A percentile compares a stretch with the other conserved stretches of the same genome.
Conservation (phyloP, 2,113 vertebrate species). For the Colius striatus region DNA sequence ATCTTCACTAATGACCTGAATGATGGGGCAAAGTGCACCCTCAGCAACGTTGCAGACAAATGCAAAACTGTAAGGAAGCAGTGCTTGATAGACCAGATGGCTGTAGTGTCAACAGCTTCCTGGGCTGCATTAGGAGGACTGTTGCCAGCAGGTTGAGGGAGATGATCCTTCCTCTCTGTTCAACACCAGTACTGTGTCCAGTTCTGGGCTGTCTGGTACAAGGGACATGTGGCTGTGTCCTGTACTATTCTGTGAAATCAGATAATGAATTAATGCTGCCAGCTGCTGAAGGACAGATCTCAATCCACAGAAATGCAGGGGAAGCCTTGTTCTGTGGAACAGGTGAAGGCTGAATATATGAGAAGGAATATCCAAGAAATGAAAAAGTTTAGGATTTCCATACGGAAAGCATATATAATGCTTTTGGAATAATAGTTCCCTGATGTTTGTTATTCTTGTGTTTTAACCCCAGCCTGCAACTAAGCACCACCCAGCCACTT, state of each 20-base stretch:
- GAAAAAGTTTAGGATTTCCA: neutral
- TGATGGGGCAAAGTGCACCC: too few relatives aligned
- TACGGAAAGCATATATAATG: neutral
- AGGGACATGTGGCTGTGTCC: neutral
- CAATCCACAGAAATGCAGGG: neutral
- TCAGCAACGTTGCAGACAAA: too few relatives aligned
- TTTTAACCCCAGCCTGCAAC: too few relatives aligned
- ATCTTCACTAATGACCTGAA: too few relatives aligned
- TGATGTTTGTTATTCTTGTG: neutral
- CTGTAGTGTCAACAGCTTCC: too few relatives aligned
- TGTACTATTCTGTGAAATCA: neutral
- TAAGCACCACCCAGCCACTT: too few relatives aligned
- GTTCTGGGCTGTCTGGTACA: neutral
- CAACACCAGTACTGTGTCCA: neutral
- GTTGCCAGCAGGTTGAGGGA: too few relatives aligned
- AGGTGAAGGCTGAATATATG: neutral
- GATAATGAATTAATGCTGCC: neutral
- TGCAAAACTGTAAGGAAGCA: too few relatives aligned
- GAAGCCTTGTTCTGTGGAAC: neutral
- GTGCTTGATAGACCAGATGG: too few relatives aligned
- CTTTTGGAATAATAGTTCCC: neutral
- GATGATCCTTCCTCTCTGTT: neutral
- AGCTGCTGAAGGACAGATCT: neutral
- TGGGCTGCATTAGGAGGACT: too few relatives aligned
- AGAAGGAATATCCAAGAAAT: neutral